Evolutionary conservation across 2,113 vertebrate genomes (phyloP), one percentile per base, ranked within the genome.

Genomic region (Cyphomyrus discorhynchus): DNA sequence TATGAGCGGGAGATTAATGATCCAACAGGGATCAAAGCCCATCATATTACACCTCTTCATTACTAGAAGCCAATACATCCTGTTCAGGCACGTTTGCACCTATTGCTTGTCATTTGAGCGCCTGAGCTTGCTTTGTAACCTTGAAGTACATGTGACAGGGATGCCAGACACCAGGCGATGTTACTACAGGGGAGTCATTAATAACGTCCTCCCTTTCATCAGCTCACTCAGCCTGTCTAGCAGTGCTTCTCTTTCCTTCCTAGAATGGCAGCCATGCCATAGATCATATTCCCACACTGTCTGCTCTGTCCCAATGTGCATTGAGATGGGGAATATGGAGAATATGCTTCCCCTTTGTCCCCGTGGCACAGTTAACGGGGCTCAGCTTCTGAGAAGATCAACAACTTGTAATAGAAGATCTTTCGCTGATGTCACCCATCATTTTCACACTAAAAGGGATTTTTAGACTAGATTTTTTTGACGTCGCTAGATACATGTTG

Each of bases 201-300:
- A 92, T 90, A 82, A 89, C 74, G 42, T 88, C 89, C 90, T 88
- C 83, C 35, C 87, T 84, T 80, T 90, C 77, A 47, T 89, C 50
- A 19, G 31, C 31, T 91, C 84, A 58, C 89, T 91, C 52, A 53
- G 24, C 90, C 46, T 89, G 89, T 89, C 80, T 53, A 50, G 85
- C 89, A 86, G 91, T 92, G 86, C 86, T 88, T 91, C 87, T 89
- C 83, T 86, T 91, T 86, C 90, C 56, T 85, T 70, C 88, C 89
- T 89, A 85, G 90, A 82, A 83, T 62, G 13, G n/a, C 24, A 47
- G 42, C 21, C 45, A 31, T 42, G 85, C 85, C 31, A n/a, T 86
- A 88, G n/a, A 88, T 52, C 46, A 49, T 84, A 86, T 56, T 49
- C n/a, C 45, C 83, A 5, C 45, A 47, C 11, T 49, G 46, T 50